Base-by-base conservation (phyloP, 2,113 vertebrate genomes). In the Brachypteracias leptosomus region DNA sequence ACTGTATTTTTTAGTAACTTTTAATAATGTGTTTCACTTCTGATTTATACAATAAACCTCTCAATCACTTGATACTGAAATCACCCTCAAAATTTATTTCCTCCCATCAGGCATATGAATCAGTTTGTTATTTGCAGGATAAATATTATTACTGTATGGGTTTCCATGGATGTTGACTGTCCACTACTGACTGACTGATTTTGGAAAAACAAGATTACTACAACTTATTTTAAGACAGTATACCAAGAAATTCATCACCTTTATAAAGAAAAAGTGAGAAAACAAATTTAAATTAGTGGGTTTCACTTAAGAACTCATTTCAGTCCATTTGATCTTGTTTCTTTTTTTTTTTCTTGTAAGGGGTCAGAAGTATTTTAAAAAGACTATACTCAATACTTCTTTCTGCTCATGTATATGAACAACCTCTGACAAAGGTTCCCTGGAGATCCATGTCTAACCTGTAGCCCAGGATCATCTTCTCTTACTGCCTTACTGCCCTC, bases 21-120 rank as follows among this genome's bases (percentile, higher is more conserved):
- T 90, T 96, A 96, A 93, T 91, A 94, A 79, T 28, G 46, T 88
- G 54, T 77, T 96, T 94, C 75, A 74, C 75, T 93, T 89, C 82
- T 76, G 74, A 33, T 83, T 95, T 76, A 71, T 77, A 70, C 59
- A 91, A 88, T 90, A 95, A 96, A 92, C 63, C 78, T 77, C 79
- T 95, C 90, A 77, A 93, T 71, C 74, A 93, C 78, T 82, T 72
- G 73, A 89, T 87, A 72, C 77, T 83, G 78, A 93, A 94, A 89
- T 88, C 85, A 77, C 67, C 38, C 86, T 86, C 63, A 62, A 70
- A 82, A 94, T 83, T 70, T 91, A 83, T 94, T 96, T 94, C 85
- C 85, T 83, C 73, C 89, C 51, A 85, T 73, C 71, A 61, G 62
- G 62, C 80, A 19, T 17, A 58, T 0, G 6, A 87, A 61, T 4